Base-by-base conservation (phyloP, 2,888 invertebrate genomes). In the Drosophila borborema region DNA sequence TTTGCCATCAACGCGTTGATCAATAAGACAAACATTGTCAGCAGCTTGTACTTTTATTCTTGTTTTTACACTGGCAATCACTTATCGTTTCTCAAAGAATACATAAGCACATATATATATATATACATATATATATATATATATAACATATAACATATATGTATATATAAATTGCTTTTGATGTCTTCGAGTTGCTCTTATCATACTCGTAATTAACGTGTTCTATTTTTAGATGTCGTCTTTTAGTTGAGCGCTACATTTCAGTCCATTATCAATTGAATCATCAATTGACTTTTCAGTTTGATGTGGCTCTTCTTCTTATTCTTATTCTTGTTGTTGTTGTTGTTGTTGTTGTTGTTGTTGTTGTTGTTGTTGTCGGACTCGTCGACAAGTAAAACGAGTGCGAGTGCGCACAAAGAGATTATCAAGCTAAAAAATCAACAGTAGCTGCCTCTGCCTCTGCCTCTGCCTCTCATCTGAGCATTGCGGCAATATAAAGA, bases 351-450 rank as follows among this genome's bases (percentile, higher is more conserved):
- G 56, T 28, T 41, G 55, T 56, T 59, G 51, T 49, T 41, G 56
- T 16, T 38, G 40, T 20, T 38, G 51, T 53, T 7, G 51, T 28
- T 16, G 5, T 23, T 10, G 38, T 58, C 62, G 51, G 55, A 61
- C 62, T 54, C 60, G 54, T 54, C 63, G 64, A 51, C 64, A 43
- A 41, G 46, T 10, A n/a, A 34, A 45, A 45, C 23, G 63, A 66
- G 63, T 56, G 64, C 34, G 63, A 64, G 53, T 20, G 63, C 56
- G 70, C 80, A 60, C 40, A 74, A 73, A 67, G 66, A 74, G 82
- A 83, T 83, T 86, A 83, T 82, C 86, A 86, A 74, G 78, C 75
- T 80, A 74, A 63, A 81, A 85, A 82, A 83, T 80, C 80, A 78
- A 83, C 82, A 83, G 83, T 64, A 72, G 74, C 74, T 55, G 67